These are phyloP conservation scores for Cyanoderma ruficeps DNA, from an alignment of 2,113 vertebrate genomes.

Conservation along the genomic window DNA sequence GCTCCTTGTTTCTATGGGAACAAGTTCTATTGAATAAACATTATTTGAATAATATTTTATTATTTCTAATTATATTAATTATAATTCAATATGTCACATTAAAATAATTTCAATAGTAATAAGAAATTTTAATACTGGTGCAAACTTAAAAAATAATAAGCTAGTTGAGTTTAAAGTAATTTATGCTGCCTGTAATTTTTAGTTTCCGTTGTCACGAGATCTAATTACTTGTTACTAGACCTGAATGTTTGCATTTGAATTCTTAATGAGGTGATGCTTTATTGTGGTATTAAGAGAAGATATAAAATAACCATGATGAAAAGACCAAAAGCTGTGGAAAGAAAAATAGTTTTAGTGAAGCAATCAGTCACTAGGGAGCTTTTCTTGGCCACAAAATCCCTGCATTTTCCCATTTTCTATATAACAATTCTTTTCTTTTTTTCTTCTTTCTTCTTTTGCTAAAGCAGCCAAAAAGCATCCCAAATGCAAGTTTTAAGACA, in stretches of 20 bases:
- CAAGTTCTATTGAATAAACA: conserved; percentile 53
- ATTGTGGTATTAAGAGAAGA: not conserved
- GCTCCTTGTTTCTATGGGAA: conserved; percentile 46
- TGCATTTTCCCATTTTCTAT: not conserved
- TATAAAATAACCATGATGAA: not conserved
- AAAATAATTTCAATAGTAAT: conserved; percentile 57
- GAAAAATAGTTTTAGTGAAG: not conserved
- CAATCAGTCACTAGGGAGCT: not conserved
- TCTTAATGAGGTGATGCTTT: not conserved
- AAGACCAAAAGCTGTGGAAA: not conserved
- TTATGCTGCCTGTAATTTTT: conserved; percentile 34
- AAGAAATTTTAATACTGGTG: conserved; percentile 22
- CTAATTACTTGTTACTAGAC: conserved; percentile 31
- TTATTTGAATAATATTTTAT: conserved; percentile 41
- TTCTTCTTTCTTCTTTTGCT: not conserved
- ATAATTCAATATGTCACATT: conserved; percentile 56
- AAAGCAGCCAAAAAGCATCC: not conserved
- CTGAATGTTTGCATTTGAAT: conserved; percentile 7
- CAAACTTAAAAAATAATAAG: conserved; percentile 22
- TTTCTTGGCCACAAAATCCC: not conserved
- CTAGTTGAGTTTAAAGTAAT: conserved; percentile 23
- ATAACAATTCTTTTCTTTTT: not conserved
- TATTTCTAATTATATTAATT: conserved; percentile 64
- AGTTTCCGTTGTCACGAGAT: not conserved
- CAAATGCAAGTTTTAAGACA: not conserved